These are phyloP conservation scores for Peromyscus polionotus DNA, from an alignment of 2,113 vertebrate species.

Conservation along the genomic window DNA sequence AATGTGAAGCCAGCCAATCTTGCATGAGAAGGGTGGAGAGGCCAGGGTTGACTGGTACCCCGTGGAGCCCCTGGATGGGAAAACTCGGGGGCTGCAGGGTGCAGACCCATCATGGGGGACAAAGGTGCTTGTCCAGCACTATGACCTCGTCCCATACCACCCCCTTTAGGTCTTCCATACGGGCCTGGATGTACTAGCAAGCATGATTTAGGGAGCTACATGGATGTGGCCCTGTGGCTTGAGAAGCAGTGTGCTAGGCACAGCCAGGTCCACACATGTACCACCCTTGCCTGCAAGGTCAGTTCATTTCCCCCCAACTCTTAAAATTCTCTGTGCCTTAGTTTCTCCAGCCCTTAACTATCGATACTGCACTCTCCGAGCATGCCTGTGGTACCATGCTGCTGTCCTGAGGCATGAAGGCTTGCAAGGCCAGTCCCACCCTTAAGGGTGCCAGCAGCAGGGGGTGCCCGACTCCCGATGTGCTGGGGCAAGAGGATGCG, in stretches of 20 bases:
- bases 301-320: neutral
- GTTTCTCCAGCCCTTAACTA: neutral
- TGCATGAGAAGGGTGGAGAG: neutral
- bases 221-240: no score
- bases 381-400: neutral
- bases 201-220: no score
- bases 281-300: neutral
- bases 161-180: neutral
- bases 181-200: neutral
- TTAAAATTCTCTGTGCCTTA: neutral
- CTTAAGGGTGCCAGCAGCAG: neutral
- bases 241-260: neutral
- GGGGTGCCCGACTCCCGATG: neutral
- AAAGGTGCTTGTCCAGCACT: neutral
- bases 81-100: neutral
- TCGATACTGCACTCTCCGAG: neutral
- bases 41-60: neutral
- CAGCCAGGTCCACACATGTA: no score
- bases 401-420: neutral
- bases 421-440: neutral
- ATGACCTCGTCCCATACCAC: no score
- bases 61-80: neutral
- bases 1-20: neutral
- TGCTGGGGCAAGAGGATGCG: neutral
- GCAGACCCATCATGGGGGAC: no score